Base-by-base conservation (phyloP, 35 echinoderm and acorn worm species). In the Ophioderma brevispina region DNA sequence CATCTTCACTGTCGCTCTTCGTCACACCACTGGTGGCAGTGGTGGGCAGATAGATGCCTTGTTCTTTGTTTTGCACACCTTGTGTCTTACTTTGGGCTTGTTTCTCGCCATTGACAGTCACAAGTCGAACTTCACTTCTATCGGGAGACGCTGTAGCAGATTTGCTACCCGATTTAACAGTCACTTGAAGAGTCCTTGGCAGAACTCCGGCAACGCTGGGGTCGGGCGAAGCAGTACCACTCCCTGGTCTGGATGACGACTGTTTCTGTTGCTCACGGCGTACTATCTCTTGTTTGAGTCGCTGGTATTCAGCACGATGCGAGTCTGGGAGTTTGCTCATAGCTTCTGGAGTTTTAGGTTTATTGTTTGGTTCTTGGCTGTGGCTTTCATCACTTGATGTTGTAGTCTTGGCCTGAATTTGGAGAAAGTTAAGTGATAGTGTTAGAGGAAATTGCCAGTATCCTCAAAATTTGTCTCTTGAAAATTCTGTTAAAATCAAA, bases 281-380 rank as follows among this genome's bases (percentile, higher is more conserved):
- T 2, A 90, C 90, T 3, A 98, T 94, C 76, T 94, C 96, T 35
- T 98, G 85, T 39, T 94, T 91, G 0, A 98, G 81, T 79, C 88
- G 83, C 38, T 87, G 81, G 70, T 98, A 94, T 40, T 98, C 96
- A 1, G 86, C 92, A 15, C 87, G 81, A 21, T 92, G 92, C 0
- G 82, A 39, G 3, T 91, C 88, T 2, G 92, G 87, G 25, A 92
- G 33, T 18, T 81, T 90, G 43, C 89, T 89, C 76, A 94, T 89
- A 3, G 90, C 96, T 1, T 98, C 96, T 39, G 92, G 96, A 28
- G 96, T 98, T 38, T 59, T 80, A 1, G 91, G 82, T 17, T 35
- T 14, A 1, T 76, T 82, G 82, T 78, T 81, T 15, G 41, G 17
- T 36, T 25, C 80, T 89, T 87, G 17, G 40, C 15, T 0, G 13